Base-by-base conservation (phyloP, 2,113 vertebrate genomes). In the Grantiella picta region DNA sequence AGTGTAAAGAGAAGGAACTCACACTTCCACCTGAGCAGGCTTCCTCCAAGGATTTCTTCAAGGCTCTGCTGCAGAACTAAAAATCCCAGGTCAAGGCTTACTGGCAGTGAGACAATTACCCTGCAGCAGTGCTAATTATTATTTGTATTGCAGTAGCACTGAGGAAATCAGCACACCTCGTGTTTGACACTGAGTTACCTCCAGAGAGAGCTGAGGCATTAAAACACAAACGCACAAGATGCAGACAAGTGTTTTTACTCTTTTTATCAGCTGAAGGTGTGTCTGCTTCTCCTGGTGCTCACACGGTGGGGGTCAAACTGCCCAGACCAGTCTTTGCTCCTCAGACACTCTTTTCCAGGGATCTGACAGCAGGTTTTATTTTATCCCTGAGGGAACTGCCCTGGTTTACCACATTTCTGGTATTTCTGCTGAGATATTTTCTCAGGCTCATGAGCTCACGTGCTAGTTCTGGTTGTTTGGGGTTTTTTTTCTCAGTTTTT, bases 1-100 rank as follows among this genome's bases (percentile, higher is more conserved):
- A 16, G 33, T 12, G 42, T 5, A 13, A 5, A 2, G 15, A 2
- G 13, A 5, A n/a, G 4, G 2, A 20, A 24, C 8, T 54, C 38
- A 18, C 10, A 0, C 21, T 59, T 28, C 65, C 63, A 14, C 38
- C 33, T 5, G 44, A 23, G 24, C 61, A 16, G 20, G 5, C 44
- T 64, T 49, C 33, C 47, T 50, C 35, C 23, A 22, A 10, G 38
- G 15, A 29, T 47, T 53, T 63, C 71, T 21, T n/a, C 38, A 57
- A 40, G 13, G 4, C 35, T 35, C 61, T 54, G 19, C 21, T 3
- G 2, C 6, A 9, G 5, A 54, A 33, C 44, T 35, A 4, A 76
- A 89, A 83, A 6, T 36, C 31, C 44, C 73, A n/a, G 22, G 22
- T 31, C 33, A 44, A 12, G n/a, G 4, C n/a, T 40, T 24, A 2